Evolutionary conservation across 2,113 vertebrate species (phyloP), one percentile per base, ranked within the genome.

Genomic region (Tricholaema leucomelas): DNA sequence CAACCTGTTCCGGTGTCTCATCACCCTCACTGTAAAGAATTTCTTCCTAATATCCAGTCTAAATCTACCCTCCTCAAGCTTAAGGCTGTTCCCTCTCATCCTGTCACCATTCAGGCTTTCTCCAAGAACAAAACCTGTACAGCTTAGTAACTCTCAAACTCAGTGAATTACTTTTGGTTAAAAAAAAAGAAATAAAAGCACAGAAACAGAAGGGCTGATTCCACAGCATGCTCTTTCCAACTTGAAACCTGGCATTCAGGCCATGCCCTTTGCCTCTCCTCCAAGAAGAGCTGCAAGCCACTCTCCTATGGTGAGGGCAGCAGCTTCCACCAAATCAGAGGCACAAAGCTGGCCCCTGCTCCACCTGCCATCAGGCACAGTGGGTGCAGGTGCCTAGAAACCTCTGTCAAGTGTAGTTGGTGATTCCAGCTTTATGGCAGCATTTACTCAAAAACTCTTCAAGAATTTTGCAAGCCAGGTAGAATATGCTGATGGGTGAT

Each of bases 321-420:
- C 2, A 2, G 6, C 16, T 86, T 38, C 65, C 74, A 35, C 0
- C 2, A 0, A 1, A 42, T 74, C 60, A 17, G 48, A 1, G 0
- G 28, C 30, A 40, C 13, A n/a, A 40, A 66, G 16, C 50, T 4
- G 8, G 40, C 21, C 25, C 27, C 54, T 23, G 19, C 46, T 50
- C 27, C 8, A 2, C 59, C 31, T 73, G 40, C 40, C 67, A 35
- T 8, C 63, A 72, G 54, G 18, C 15, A 2, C 1, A 0, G 12
- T 5, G 44, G 10, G 14, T 20, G 8, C 42, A 14, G 10, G 31
- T 28, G 61, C n/a, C 31, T 33, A 40, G 12, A 60, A 71, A 33
- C 15, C 66, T 16, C 20, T 17, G 7, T 6, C 20, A 27, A 27
- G 58, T 0, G 30, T 3, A n/a, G 8, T n/a, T 64, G 40, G 25